Evolutionary conservation across 2,888 invertebrate genomes (phyloP), one percentile per base, ranked within the genome.

Genomic region (Agonum fuliginosum): DNA sequence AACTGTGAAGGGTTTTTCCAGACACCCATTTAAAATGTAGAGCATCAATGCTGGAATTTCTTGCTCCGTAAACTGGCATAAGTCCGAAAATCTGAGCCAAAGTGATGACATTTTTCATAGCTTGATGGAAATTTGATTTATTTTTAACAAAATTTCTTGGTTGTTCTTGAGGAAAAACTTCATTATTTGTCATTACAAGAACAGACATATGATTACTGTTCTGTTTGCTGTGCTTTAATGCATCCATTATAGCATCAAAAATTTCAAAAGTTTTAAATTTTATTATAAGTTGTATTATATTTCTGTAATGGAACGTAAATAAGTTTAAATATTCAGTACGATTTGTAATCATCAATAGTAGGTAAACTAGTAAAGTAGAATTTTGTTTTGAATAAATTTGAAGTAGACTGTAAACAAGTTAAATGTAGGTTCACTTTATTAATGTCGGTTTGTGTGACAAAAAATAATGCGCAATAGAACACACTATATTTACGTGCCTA

Each of bases 1-100:
- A 6, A 1, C 83, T 79, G 75, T 81, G 84, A 19, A 83, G 22
- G 2, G 82, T 79, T 77, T 81, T 80, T 3, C 82, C 75, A 17
- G 84, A 84, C 5, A 79, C 76, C 83, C 83, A 84, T 67, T 82
- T 81, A 58, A 84, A 84, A 30, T 81, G 78, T 0, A 83, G 80
- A 22, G 81, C 79, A 22, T 81, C 78, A 17, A 81, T 77, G 34
- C 81, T 80, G 30, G 79, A 79, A 3, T 78, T 22, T 12, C 78
- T 80, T 4, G 83, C 78, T 3, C 82, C 81, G 30, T 81, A 80
- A 14, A 85, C 70, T 2, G 85, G 85, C 84, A 85, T 83, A 3
- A 84, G 80, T 0, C 85, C 85, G 65, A 84, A 84, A 67, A 82
- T 82, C 78, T 85, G 85, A 0, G 82, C 83, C 48, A 83, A 79